Evolutionary conservation across 2,888 invertebrate genomes (phyloP).

Genomic region (Eustalomyia histrio): DNA sequence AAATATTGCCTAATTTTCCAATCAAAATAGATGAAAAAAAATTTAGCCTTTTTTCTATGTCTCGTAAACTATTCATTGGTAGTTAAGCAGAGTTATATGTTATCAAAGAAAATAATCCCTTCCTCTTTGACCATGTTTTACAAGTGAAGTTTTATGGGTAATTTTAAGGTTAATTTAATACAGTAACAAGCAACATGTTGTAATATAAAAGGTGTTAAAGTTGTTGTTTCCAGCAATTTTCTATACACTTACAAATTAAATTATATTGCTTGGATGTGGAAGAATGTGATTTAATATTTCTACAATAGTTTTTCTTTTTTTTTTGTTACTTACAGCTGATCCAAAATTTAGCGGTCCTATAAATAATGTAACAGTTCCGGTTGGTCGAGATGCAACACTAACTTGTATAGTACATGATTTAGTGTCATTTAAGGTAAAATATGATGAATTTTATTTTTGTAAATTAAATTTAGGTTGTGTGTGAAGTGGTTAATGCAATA

Average conservation of each 20-base stretch:
- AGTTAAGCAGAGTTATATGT: too few relatives aligned
- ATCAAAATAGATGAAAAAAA: too few relatives aligned
- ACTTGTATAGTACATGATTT: conserved; percentile 91
- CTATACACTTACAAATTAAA: background rate
- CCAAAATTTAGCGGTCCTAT: conserved; percentile 91
- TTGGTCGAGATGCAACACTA: conserved; percentile 90
- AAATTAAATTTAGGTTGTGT: too few relatives aligned
- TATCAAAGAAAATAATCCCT: background rate
- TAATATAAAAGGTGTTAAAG: background rate
- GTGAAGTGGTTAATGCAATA: too few relatives aligned
- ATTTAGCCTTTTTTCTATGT: too few relatives aligned
- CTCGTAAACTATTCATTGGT: too few relatives aligned
- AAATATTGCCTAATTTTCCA: too few relatives aligned
- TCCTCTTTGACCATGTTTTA: background rate
- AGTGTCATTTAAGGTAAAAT: conserved; percentile 88
- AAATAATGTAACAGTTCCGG: conserved; percentile 89
- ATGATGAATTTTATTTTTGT: background rate
- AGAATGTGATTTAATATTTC: too few relatives aligned
- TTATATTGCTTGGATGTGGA: background rate
- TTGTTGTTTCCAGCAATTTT: conserved; percentile 3
- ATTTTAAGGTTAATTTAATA: background rate
- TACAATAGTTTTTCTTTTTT: conserved; percentile 51
- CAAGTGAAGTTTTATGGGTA: background rate
- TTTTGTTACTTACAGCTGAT: conserved; percentile 82
- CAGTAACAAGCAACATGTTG: conserved; percentile 22